A percentile compares a stretch with the other conserved stretches of the same genome.
phyloP scores from a whole-genome alignment of 2,888 invertebrate species.

The Cyclophora albipunctata region DNA sequence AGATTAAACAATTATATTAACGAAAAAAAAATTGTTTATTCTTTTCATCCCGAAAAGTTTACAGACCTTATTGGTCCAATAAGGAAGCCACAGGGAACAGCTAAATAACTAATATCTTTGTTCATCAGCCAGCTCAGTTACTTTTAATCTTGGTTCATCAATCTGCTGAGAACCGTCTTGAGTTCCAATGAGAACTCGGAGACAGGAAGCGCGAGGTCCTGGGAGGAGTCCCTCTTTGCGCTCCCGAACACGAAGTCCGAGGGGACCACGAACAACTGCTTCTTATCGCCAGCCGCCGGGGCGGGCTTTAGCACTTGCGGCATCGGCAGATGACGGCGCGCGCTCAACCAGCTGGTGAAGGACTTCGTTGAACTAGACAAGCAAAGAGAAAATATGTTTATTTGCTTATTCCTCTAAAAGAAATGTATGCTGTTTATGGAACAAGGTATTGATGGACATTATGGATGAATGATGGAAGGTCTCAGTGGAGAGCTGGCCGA shows the following conservation, averaged over 20 bases:
- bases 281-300: conserved; percentile 40
- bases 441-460: too few relatives aligned
- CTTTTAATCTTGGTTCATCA: conserved; percentile 39
- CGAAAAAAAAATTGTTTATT: too few relatives aligned
- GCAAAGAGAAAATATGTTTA: background rate
- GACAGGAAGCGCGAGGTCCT: conserved; percentile 54
- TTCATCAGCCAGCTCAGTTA: too few relatives aligned
- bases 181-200: conserved; percentile 58
- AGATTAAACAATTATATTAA: too few relatives aligned
- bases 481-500: too few relatives aligned
- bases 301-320: conserved; percentile 32
- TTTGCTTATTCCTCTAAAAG: too few relatives aligned
- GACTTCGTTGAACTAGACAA: conserved; percentile 55
- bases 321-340: conserved; percentile 48
- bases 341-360: conserved; percentile 50
- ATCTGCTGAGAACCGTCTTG: conserved; percentile 56
- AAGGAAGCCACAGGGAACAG: too few relatives aligned
- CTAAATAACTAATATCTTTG: too few relatives aligned
- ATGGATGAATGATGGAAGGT: too few relatives aligned
- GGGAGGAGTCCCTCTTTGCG: conserved; percentile 25
- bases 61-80: too few relatives aligned
- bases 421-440: too few relatives aligned
- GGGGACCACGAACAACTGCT: conserved; percentile 51
- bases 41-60: too few relatives aligned
- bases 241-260: conserved; percentile 51